Conservation (phyloP, 2,113 vertebrate species). For the Sula dactylatra region DNA sequence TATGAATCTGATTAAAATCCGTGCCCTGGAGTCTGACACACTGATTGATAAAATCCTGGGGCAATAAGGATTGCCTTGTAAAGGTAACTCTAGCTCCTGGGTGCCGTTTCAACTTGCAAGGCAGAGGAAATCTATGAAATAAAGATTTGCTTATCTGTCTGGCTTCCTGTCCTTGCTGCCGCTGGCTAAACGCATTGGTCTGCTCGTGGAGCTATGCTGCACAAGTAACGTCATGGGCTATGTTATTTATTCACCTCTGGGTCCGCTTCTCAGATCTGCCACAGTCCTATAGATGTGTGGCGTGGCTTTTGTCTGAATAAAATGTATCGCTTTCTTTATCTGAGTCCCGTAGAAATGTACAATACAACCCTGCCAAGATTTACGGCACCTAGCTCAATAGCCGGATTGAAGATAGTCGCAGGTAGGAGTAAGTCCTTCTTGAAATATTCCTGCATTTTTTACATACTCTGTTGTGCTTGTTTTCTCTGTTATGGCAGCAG, state of each 20-base stretch:
- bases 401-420: background rate
- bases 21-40: background rate
- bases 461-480: background rate
- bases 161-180: background rate
- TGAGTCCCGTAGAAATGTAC: background rate
- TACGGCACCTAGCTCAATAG: background rate
- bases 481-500: background rate
- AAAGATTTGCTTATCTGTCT: background rate
- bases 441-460: background rate
- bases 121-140: background rate
- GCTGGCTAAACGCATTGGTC: rapidly evolving
- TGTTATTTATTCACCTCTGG: background rate
- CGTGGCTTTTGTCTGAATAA: background rate
- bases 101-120: background rate
- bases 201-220: background rate
- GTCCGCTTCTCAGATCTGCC: background rate
- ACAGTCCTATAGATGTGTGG: background rate
- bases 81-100: background rate
- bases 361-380: background rate
- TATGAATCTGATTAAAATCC: background rate
- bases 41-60: background rate
- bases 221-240: rapidly evolving
- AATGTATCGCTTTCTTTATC: background rate
- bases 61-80: background rate
- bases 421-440: background rate